Conservation (phyloP, 2,113 vertebrate species). For the Glaucomys volans region DNA sequence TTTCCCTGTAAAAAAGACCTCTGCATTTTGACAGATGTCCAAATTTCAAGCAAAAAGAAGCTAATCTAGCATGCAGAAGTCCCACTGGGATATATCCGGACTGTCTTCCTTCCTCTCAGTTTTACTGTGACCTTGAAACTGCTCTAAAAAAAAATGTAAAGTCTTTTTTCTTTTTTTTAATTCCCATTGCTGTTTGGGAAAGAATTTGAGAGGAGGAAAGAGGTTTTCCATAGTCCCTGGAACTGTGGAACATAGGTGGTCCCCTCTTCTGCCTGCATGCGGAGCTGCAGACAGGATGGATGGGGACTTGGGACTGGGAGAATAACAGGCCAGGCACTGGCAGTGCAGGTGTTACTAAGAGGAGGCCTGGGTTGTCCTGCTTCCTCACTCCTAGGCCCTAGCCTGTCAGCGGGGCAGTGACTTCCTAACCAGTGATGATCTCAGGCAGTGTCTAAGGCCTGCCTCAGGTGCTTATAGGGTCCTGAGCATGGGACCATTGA, state of each 20-base stretch:
- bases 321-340: not conserved
- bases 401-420: not conserved
- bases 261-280: not conserved
- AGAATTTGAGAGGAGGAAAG: not conserved
- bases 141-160: not conserved
- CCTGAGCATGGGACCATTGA: not conserved
- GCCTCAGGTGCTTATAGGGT: not conserved
- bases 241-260: not conserved
- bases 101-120: not conserved
- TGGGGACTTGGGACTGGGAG: not conserved
- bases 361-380: not conserved
- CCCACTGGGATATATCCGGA: not conserved
- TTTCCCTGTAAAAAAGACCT: not conserved
- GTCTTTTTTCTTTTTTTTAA: not conserved
- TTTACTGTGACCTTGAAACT: not conserved
- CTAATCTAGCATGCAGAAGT: not conserved
- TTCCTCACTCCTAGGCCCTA: not conserved
- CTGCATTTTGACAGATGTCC: slow-evolving; percentile 30
- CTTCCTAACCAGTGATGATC: not conserved
- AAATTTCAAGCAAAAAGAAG: not conserved
- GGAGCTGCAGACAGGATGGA: not conserved
- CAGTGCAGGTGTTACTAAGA: not conserved
- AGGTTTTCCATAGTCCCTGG: not conserved
- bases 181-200: not conserved
- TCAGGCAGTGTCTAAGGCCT: not conserved